These are phyloP conservation scores for Platerodrilus igneus DNA, from an alignment of 2,888 invertebrate species.

Conservation along the genomic window DNA sequence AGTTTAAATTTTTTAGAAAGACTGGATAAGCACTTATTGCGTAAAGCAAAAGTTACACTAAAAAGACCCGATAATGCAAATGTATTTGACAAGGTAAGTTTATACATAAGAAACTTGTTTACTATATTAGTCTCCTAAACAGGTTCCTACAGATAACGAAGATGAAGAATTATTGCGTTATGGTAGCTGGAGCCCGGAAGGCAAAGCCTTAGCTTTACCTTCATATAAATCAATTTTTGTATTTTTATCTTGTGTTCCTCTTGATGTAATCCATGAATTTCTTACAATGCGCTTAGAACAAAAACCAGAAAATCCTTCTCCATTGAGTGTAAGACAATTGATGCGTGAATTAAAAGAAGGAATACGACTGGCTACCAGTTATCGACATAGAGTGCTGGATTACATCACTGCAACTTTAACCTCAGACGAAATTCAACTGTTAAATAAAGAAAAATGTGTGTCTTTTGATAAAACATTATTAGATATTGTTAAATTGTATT, in stretches of 20 bases:
- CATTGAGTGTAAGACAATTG: slow-evolving; percentile 79
- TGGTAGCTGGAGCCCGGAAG: slow-evolving; percentile 75
- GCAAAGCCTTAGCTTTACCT: slow-evolving; percentile 72
- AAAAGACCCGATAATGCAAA: slow-evolving; percentile 51
- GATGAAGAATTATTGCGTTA: slow-evolving; percentile 57
- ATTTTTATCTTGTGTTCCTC: slow-evolving; percentile 76
- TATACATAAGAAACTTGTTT: slow-evolving; percentile 5
- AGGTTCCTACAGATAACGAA: slow-evolving; percentile 38
- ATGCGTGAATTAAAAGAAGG: slow-evolving; percentile 84
- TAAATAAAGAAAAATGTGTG: slow-evolving; percentile 58
- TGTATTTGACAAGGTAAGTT: slow-evolving; percentile 32
- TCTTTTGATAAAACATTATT: slow-evolving; percentile 75
- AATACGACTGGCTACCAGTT: slow-evolving; percentile 74
- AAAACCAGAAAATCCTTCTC: slow-evolving; percentile 76
- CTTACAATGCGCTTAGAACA: slow-evolving; percentile 79
- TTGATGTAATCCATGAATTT: slow-evolving; percentile 92
- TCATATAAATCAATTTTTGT: slow-evolving; percentile 82
- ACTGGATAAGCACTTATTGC: slow-evolving; percentile 62
- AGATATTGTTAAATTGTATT: slow-evolving; percentile 64
- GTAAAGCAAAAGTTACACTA: slow-evolving; percentile 67
- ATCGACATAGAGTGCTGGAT: slow-evolving; percentile 70
- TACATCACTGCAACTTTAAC: slow-evolving; percentile 59
- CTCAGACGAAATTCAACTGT: slow-evolving; percentile 48
- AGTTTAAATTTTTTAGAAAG: slow-evolving; percentile 75
- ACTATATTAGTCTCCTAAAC: slow-evolving; percentile 11